Base-by-base conservation (phyloP, 2,888 invertebrate genomes). In the Noctua janthina region DNA sequence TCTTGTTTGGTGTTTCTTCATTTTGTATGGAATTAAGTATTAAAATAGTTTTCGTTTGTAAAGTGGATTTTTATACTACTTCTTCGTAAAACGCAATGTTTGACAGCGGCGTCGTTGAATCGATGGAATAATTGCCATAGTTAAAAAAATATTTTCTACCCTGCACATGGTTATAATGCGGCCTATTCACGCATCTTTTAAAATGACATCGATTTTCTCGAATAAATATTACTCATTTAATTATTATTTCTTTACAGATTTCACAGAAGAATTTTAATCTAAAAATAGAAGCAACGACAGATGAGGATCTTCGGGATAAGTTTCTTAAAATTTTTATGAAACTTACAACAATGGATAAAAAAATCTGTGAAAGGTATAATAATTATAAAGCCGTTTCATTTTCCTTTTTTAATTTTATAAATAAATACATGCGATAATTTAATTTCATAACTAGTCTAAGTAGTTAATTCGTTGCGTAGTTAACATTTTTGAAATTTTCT, bases 1-100 rank as follows among this genome's bases (percentile, higher is more conserved):
- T 84, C 96, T 93, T n/a, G 95, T 94, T 90, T 96, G 95, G 80
- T 96, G 96, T 93, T 97, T 97, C 94, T 97, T 97, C 97, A 97
- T 97, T 91, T 92, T 95, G 90, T 85, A 77, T 59, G 76, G 76
- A 83, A 78, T 35, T 62, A 74, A 82, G 75, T 79, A 81, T 76
- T 56, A 64, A 68, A 77, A 76, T 64, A 66, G 83, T 71, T 77
- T 75, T 81, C 71, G 78, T 78, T 68, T 88, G 84, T 86, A 84
- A 80, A 80, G 71, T 86, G 79, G 74, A 84, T 88, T 82, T 82
- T 74, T 81, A 81, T 84, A 84, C 82, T 88, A 90, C 91, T 91
- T 86, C 91, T 92, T 91, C 90, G 90, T 91, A 90, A 89, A 90
- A 91, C 88, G 88, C 92, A 93, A 93, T 93, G 93, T 93, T 92